Conservation (phyloP, 1,140 invertebrate species). For the Chelonus insularis region DNA sequence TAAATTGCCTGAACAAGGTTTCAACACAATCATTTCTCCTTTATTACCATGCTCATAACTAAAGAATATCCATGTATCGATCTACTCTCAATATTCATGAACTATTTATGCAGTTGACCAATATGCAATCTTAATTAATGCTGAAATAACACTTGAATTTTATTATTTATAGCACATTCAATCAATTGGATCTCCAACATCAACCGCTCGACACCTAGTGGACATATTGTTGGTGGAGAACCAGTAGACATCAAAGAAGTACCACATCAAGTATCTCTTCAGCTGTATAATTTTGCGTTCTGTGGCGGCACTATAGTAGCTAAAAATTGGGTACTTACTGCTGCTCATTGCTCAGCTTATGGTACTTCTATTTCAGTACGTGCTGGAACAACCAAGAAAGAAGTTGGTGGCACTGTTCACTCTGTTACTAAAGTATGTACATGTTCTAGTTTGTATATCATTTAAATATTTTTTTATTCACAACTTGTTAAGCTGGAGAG, state of each 20-base stretch:
- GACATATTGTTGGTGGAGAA: slow-evolving; percentile 65
- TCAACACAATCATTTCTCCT: too few species aligned
- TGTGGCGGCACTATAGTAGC: slow-evolving; percentile 38
- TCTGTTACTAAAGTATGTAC: slow-evolving; percentile 9
- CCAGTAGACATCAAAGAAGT: slow-evolving; percentile 62
- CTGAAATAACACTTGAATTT: too few species aligned
- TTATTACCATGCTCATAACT: too few species aligned
- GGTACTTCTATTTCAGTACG: slow-evolving; percentile 10
- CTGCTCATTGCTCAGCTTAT: slow-evolving; percentile 35
- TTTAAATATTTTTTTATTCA: background rate
- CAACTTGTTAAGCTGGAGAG: too few species aligned
- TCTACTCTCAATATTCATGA: too few species aligned
- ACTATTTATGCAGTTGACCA: too few species aligned
- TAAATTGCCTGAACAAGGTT: too few species aligned
- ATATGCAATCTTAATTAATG: too few species aligned
- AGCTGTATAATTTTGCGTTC: slow-evolving; percentile 30
- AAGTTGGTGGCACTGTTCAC: slow-evolving; percentile 30
- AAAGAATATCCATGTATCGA: too few species aligned
- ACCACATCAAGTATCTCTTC: slow-evolving; percentile 65
- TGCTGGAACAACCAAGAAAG: slow-evolving; percentile 28
- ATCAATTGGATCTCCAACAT: background rate
- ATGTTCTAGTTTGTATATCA: too few species aligned
- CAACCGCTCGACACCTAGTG: slow-evolving; percentile 24
- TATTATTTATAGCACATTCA: slow-evolving; percentile 2
- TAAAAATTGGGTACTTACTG: slow-evolving; percentile 34